phyloP scores from a whole-genome alignment of 1,140 invertebrate species.

The Leptinotarsa defecta region DNA sequence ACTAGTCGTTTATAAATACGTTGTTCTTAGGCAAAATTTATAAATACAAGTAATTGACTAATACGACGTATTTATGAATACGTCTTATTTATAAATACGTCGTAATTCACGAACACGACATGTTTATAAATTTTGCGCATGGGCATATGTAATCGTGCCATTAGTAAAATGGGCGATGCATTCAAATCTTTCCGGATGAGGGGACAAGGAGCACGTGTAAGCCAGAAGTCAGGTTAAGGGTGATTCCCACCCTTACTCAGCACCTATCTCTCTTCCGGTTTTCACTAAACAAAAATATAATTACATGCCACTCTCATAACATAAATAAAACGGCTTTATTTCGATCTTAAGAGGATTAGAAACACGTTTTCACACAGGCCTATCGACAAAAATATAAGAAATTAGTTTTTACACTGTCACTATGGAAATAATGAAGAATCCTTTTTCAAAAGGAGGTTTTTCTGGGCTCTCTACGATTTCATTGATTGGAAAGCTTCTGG shows the following conservation, averaged over 20 bases:
- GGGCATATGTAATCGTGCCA: too few relatives aligned
- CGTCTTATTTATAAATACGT: too few relatives aligned
- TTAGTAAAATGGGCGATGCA: background rate
- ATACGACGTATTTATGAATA: too few relatives aligned
- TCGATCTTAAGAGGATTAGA: background rate
- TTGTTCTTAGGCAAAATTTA: too few relatives aligned
- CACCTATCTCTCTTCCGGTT: constrained; percentile 25
- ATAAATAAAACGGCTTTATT: constrained; percentile 1
- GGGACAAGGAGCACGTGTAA: constrained; percentile 23
- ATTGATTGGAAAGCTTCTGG: too few relatives aligned
- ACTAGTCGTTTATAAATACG: too few relatives aligned
- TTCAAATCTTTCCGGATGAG: constrained; percentile 1
- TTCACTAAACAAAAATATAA: constrained; percentile 11
- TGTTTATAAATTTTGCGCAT: too few relatives aligned
- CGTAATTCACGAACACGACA: too few relatives aligned
- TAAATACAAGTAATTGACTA: too few relatives aligned
- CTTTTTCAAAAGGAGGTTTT: background rate
- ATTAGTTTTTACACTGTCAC: background rate
- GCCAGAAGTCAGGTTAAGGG: constrained; percentile 27
- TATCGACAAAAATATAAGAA: background rate
- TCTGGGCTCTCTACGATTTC: background rate
- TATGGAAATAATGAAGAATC: background rate
- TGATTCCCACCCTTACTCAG: background rate
- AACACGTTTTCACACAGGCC: background rate
- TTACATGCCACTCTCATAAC: background rate